phyloP scores from a whole-genome alignment of 2,113 vertebrate genomes.

The Noturus placidus region DNA sequence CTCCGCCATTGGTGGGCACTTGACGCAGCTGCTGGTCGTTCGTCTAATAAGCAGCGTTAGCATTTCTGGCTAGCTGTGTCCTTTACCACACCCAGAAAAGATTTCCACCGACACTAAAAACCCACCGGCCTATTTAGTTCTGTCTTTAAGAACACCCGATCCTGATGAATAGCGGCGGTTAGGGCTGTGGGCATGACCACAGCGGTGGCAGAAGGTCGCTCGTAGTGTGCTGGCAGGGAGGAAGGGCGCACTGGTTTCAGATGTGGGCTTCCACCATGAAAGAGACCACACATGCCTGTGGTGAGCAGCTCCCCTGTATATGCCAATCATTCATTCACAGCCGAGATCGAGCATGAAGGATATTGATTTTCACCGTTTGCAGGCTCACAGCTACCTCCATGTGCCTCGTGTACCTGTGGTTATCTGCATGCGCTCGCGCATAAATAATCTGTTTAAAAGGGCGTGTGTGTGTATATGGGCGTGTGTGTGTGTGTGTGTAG shows the following conservation, averaged over 20 bases:
- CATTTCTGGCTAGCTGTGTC: background rate
- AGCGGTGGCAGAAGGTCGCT: conserved; percentile 40
- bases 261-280: conserved; percentile 55
- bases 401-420: conserved; percentile 24
- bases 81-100: conserved; percentile 25
- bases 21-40: conserved; percentile 20
- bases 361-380: conserved; percentile 53
- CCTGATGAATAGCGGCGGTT: conserved; percentile 37
- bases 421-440: conserved; percentile 6
- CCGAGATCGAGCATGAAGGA: conserved; percentile 51
- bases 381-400: conserved; percentile 25
- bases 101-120: conserved; percentile 28
- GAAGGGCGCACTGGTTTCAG: conserved; percentile 35
- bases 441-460: background rate
- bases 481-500: conserved; percentile 37
- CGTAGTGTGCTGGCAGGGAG: conserved; percentile 23
- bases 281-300: conserved; percentile 54
- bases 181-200: conserved; percentile 34
- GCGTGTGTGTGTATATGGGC: background rate
- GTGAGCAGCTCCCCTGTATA: conserved; percentile 34
- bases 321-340: conserved; percentile 61
- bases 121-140: conserved; percentile 3
- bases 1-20: background rate
- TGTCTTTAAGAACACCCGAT: conserved; percentile 27
- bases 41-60: background rate